phyloP scores from a whole-genome alignment of 2,888 invertebrate species.

The Conomelus anceps region DNA sequence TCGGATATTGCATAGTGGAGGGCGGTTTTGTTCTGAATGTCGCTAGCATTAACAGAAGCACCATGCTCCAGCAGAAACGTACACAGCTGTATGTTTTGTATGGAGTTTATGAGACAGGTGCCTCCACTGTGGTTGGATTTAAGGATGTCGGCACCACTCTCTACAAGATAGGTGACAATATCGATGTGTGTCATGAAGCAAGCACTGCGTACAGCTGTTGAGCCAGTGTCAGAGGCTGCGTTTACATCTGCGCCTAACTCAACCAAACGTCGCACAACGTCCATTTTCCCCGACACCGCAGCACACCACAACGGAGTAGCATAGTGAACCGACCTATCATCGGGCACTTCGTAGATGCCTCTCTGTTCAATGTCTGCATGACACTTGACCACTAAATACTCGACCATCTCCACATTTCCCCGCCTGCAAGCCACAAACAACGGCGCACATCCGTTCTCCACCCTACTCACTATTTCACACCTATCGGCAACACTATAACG shows the following conservation, averaged over 20 bases:
- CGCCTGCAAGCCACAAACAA: slow-evolving; percentile 71
- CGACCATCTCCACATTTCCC: slow-evolving; percentile 75
- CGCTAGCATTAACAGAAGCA: slow-evolving; percentile 76
- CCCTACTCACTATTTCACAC: slow-evolving; percentile 59
- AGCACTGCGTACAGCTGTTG: slow-evolving; percentile 82
- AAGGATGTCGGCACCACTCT: slow-evolving; percentile 74
- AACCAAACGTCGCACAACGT: slow-evolving; percentile 69
- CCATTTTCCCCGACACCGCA: slow-evolving; percentile 74
- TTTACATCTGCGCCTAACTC: slow-evolving; percentile 78
- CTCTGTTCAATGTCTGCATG: slow-evolving; percentile 78
- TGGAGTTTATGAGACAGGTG: slow-evolving; percentile 87
- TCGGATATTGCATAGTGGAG: slow-evolving; percentile 82
- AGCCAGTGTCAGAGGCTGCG: slow-evolving; percentile 75
- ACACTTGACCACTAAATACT: slow-evolving; percentile 76
- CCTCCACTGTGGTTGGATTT: slow-evolving; percentile 86
- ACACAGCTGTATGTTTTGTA: slow-evolving; percentile 77
- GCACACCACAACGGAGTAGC: slow-evolving; percentile 91
- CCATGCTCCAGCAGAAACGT: slow-evolving; percentile 70
- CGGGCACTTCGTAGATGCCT: slow-evolving; percentile 76
- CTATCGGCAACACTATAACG: slow-evolving; percentile 54
- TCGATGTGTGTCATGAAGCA: slow-evolving; percentile 88
- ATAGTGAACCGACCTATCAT: slow-evolving; percentile 69
- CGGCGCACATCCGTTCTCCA: slow-evolving; percentile 71
- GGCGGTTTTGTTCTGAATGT: slow-evolving; percentile 85
- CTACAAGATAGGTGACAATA: slow-evolving; percentile 67